Conservation (phyloP, 2,113 vertebrate species). For the Prionailurus viverrinus region DNA sequence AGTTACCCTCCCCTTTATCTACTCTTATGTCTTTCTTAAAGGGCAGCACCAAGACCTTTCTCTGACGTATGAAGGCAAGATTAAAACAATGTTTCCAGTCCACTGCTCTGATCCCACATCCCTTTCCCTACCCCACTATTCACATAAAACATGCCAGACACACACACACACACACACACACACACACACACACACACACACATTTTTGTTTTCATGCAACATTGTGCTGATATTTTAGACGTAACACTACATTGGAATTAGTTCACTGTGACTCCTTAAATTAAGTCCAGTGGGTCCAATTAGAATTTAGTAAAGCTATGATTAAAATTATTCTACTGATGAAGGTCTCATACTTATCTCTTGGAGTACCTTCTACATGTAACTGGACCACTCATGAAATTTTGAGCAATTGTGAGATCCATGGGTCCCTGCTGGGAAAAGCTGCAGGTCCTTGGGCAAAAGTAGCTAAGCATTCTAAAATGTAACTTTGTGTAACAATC, state of each 20-base stretch:
- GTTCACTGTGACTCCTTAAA: background rate
- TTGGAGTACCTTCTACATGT: background rate
- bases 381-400: background rate
- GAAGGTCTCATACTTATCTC: background rate
- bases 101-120: background rate
- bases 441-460: background rate
- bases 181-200: background rate
- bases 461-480: background rate
- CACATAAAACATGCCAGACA: background rate
- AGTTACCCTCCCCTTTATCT: background rate
- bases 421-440: background rate
- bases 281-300: background rate
- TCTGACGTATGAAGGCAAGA: background rate
- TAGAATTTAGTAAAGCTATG: background rate
- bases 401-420: background rate
- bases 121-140: accelerated
- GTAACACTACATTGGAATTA: background rate
- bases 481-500: background rate
- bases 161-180: background rate
- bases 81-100: background rate
- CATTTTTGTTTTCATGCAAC: background rate
- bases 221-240: background rate
- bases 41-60: background rate
- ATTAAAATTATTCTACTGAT: background rate
- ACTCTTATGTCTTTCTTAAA: background rate